These are phyloP conservation scores for Pseudomyrmex pallidus DNA, from an alignment of 1,140 invertebrate genomes.

Conservation along the genomic window DNA sequence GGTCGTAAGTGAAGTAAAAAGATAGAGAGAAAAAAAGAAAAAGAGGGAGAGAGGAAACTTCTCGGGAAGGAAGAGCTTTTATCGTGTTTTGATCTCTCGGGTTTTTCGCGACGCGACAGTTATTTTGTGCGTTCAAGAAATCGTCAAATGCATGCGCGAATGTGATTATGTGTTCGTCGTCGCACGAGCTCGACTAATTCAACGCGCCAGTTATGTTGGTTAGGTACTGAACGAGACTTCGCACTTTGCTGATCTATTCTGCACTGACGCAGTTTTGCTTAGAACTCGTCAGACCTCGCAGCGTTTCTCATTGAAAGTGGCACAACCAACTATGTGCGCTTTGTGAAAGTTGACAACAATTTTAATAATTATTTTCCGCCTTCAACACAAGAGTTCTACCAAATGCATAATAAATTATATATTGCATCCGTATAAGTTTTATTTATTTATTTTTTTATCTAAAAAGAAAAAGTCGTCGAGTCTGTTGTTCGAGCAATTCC, in stretches of 20 bases:
- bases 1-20: background rate
- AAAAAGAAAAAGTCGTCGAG: background rate
- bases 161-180: constrained; percentile 28
- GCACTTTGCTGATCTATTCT: constrained; percentile 41
- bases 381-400: no score
- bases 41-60: constrained; percentile 6
- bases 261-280: constrained; percentile 21
- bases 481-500: background rate
- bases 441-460: background rate
- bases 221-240: constrained; percentile 48
- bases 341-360: background rate
- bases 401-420: no score
- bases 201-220: constrained; percentile 26
- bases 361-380: constrained; percentile 7
- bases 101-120: constrained; percentile 49
- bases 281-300: background rate
- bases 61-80: constrained; percentile 31
- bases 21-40: constrained; percentile 18
- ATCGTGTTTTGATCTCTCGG: constrained; percentile 32
- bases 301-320: background rate
- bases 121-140: constrained; percentile 46
- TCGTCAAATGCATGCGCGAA: constrained; percentile 43
- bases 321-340: background rate
- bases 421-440: no score
- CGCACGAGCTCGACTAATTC: constrained; percentile 27